phyloP scores from a whole-genome alignment of 1,140 invertebrate species.

The Littorina saxatilis region DNA sequence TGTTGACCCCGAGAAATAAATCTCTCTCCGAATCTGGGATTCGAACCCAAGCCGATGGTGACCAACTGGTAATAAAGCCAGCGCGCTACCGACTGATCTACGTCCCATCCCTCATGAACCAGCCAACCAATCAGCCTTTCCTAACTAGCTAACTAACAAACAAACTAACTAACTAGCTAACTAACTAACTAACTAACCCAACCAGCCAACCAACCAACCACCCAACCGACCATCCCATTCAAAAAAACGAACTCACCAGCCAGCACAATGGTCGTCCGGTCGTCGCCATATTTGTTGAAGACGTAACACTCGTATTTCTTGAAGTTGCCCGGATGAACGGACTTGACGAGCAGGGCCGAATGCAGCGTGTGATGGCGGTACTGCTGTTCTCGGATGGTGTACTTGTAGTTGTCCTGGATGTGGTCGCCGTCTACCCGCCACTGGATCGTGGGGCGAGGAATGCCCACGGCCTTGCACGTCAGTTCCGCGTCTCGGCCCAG shows the following conservation, averaged over 20 bases:
- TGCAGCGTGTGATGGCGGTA: not conserved
- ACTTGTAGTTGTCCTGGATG: not conserved
- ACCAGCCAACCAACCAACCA: too few species aligned
- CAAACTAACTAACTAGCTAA: not conserved
- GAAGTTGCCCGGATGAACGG: not conserved
- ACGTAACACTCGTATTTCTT: slow-evolving; percentile 7
- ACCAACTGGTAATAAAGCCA: too few species aligned
- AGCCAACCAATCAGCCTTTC: too few species aligned
- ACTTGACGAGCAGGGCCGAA: slow-evolving; percentile 14
- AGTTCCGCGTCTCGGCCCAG: slow-evolving; percentile 21
- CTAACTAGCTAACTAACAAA: too few species aligned
- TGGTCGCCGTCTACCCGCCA: not conserved
- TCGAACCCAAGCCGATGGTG: too few species aligned
- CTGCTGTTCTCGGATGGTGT: not conserved
- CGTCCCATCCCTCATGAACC: too few species aligned
- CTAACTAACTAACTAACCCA: too few species aligned
- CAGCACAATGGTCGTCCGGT: not conserved
- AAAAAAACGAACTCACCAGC: not conserved
- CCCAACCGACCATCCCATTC: too few species aligned
- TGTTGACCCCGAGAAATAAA: too few species aligned
- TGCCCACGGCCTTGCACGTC: slow-evolving; percentile 20
- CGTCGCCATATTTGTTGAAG: not conserved
- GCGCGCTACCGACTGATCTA: too few species aligned
- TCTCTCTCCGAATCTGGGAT: too few species aligned
- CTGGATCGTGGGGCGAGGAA: slow-evolving; percentile 3